Evolutionary conservation across 2,888 invertebrate species (phyloP).

Genomic region (Drosophila infuscata): DNA sequence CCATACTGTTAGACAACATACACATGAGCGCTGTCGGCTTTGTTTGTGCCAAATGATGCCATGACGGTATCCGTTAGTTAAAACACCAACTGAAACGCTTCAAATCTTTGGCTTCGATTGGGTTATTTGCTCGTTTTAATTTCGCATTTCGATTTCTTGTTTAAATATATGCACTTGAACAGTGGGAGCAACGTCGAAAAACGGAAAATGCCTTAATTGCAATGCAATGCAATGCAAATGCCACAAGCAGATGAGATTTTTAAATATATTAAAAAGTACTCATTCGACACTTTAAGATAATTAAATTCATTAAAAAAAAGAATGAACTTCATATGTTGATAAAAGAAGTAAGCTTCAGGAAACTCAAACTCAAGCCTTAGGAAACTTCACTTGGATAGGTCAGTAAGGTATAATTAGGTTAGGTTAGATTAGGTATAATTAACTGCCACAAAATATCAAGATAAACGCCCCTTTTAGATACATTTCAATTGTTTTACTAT

Average conservation of each 20-base stretch:
- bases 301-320: neutral
- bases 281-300: neutral
- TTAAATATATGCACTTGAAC: slow-evolving; percentile 63
- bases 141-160: slow-evolving; percentile 63
- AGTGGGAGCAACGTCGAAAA: slow-evolving; percentile 7
- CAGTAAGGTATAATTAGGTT: neutral
- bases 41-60: slow-evolving; percentile 55
- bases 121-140: slow-evolving; percentile 63
- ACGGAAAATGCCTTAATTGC: slow-evolving; percentile 34
- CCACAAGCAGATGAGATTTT: slow-evolving; percentile 5
- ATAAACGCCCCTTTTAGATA: too few species aligned
- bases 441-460: neutral
- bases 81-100: slow-evolving; percentile 34
- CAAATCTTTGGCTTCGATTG: slow-evolving; percentile 7
- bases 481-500: neutral
- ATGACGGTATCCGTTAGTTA: slow-evolving; percentile 59
- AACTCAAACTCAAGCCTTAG: too few species aligned
- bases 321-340: neutral
- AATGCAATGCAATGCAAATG: slow-evolving; percentile 29
- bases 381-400: neutral
- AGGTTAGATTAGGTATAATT: neutral
- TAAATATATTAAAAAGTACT: slow-evolving; percentile 5
- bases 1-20: slow-evolving; percentile 1
- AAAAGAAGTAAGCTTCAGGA: neutral
- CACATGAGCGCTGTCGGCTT: slow-evolving; percentile 40